phyloP scores from a whole-genome alignment of 2,888 invertebrate species.

The Xestia xanthographa region DNA sequence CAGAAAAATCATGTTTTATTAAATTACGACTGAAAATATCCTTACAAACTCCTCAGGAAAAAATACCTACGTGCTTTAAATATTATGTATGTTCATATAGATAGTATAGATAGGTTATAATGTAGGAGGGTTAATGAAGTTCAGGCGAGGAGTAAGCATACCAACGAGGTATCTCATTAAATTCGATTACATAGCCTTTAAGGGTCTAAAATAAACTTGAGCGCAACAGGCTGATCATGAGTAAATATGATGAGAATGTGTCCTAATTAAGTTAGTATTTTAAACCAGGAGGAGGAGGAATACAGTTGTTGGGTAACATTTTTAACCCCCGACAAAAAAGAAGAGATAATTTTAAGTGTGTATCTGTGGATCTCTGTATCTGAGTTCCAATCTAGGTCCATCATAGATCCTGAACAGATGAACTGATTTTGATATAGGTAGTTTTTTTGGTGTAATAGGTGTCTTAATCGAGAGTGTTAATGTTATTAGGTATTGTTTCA shows the following conservation, averaged over 20 bases:
- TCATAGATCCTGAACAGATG: neutral
- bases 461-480: neutral
- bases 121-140: slow-evolving; percentile 1
- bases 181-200: slow-evolving; percentile 30
- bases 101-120: neutral
- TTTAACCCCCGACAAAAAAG: neutral
- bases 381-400: neutral
- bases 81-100: neutral
- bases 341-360: neutral
- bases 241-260: slow-evolving; percentile 1
- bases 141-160: neutral
- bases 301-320: neutral
- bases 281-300: neutral
- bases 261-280: slow-evolving; percentile 3
- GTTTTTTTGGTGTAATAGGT: neutral
- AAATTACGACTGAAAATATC: neutral
- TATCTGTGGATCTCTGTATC: neutral
- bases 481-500: neutral
- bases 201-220: neutral
- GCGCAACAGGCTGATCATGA: neutral
- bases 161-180: slow-evolving; percentile 7
- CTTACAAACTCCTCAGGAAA: neutral
- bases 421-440: neutral
- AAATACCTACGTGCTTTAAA: neutral
- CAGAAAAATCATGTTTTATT: neutral